Conservation (phyloP, 2,797 vertebrate species). For the Phataginus tetradactyla region DNA sequence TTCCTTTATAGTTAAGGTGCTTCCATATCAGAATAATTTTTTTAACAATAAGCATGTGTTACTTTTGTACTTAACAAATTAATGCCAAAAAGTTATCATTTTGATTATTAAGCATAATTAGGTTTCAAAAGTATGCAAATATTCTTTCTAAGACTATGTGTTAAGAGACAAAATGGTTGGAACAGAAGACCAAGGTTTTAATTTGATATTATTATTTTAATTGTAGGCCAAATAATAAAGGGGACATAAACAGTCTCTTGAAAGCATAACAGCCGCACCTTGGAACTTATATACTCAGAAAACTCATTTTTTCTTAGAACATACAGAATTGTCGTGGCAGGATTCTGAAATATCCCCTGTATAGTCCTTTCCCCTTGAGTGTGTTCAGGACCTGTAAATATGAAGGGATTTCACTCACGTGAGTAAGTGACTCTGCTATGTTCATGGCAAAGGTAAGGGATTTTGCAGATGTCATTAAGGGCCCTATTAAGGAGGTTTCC, state of each 20-base stretch:
- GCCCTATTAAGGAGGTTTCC: background rate
- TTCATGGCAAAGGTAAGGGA: background rate
- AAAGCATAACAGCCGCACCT: background rate
- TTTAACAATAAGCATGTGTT: background rate
- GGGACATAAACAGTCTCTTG: background rate
- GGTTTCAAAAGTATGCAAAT: background rate
- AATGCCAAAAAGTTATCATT: background rate
- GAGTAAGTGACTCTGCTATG: background rate
- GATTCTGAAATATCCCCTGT: background rate
- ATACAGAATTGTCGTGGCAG: background rate
- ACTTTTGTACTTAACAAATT: constrained; percentile 4
- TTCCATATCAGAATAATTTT: background rate
- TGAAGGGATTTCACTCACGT: background rate
- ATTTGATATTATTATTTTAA: background rate
- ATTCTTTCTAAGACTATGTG: background rate
- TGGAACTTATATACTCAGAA: background rate
- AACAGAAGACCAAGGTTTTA: background rate
- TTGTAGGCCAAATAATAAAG: background rate
- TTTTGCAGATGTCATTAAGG: background rate
- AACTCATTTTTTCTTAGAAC: background rate
- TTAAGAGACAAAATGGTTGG: background rate
- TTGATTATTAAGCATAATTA: constrained; percentile 51
- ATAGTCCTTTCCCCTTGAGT: background rate
- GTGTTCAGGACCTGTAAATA: background rate
- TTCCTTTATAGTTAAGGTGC: background rate